Evolutionary conservation across 2,888 invertebrate species (phyloP).

Genomic region (Pachydiplax longipennis): DNA sequence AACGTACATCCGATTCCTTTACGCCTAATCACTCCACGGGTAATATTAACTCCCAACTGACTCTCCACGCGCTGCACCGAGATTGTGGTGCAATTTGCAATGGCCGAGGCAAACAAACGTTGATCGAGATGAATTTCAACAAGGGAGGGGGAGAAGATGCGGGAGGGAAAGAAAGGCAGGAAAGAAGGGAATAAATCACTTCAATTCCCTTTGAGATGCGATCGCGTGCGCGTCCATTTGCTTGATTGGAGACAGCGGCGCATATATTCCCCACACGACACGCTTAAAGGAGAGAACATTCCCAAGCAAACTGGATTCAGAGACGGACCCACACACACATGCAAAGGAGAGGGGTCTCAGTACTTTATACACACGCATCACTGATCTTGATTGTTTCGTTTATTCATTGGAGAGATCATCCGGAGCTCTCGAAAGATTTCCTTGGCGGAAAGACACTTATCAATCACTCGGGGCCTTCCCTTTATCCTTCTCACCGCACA

Average conservation of each 20-base stretch:
- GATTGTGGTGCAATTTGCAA: too few relatives aligned
- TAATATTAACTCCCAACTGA: too few relatives aligned
- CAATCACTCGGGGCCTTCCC: not conserved
- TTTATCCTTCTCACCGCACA: not conserved
- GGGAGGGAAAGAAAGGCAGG: not conserved
- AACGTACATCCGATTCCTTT: too few relatives aligned
- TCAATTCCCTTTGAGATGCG: conserved; percentile 37
- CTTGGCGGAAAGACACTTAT: conserved; percentile 39
- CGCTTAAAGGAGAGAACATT: conserved; percentile 9
- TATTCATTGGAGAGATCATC: conserved; percentile 39
- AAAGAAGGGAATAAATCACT: conserved; percentile 26
- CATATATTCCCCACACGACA: not conserved
- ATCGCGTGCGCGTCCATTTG: conserved; percentile 35
- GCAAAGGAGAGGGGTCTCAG: not conserved
- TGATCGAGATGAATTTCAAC: not conserved
- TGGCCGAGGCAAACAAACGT: not conserved
- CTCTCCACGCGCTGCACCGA: too few relatives aligned
- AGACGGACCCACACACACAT: not conserved
- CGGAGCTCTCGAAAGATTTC: conserved; percentile 21
- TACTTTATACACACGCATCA: conserved; percentile 18
- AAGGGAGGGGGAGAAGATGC: not conserved
- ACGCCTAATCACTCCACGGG: too few relatives aligned
- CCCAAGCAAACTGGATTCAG: not conserved
- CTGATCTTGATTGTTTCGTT: conserved; percentile 40
- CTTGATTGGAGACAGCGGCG: conserved; percentile 34